Conservation (phyloP, 2,113 vertebrate species). For the Peucedramus taeniatus region DNA sequence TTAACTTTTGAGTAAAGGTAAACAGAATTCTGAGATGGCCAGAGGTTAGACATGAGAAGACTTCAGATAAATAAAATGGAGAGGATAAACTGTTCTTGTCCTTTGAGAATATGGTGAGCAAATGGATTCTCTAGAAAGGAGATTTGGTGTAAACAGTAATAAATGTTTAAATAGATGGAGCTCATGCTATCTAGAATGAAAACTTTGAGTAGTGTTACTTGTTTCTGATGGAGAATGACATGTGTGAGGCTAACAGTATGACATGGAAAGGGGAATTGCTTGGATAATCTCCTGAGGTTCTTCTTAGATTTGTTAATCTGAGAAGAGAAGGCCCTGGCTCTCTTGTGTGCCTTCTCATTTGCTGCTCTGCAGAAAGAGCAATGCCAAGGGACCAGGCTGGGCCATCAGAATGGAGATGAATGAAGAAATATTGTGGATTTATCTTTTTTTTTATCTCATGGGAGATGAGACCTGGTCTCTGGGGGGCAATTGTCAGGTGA, state of each 20-base stretch:
- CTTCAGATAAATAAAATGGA: not conserved
- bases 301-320: not conserved
- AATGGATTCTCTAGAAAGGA: not conserved
- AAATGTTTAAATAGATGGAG: not conserved
- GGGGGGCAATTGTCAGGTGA: not conserved
- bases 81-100: not conserved
- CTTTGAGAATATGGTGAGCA: not conserved
- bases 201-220: not conserved
- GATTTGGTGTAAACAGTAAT: not conserved
- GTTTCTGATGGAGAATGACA: not conserved
- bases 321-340: not conserved
- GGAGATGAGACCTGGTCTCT: not conserved
- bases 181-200: not conserved
- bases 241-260: not conserved
- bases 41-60: not conserved
- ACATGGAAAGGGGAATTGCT: not conserved
- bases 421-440: not conserved
- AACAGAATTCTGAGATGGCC: not conserved
- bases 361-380: not conserved
- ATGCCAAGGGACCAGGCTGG: not conserved
- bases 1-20: not conserved
- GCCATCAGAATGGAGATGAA: no score
- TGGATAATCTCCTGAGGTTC: not conserved
- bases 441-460: no score
- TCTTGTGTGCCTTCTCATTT: not conserved